Evolutionary conservation across 2,888 invertebrate species (phyloP), one percentile per base, ranked within the genome.

Genomic region (Hypercompe scribonia): DNA sequence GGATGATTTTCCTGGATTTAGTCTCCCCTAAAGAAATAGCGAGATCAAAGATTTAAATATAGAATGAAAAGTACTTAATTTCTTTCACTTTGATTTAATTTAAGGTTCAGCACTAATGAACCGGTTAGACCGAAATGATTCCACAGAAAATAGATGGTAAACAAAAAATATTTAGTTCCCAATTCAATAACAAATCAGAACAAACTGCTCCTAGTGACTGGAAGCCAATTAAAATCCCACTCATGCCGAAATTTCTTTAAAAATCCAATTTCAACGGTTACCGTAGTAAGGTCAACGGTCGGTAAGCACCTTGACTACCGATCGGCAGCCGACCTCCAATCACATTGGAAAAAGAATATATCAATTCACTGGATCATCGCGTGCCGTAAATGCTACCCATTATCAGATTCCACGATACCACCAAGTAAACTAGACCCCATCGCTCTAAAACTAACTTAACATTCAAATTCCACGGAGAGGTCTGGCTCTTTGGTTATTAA

Each of bases 371-470:
- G 78, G 84, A 86, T 86, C 81, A 82, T 88, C 84, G 89, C 89
- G 89, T 89, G 89, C 87, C 88, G 87, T 86, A 85, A 87, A 86
- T 84, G 91, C 91, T 91, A 90, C 91, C 90, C 92, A 91, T 94
- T 93, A 91, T 84, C 83, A 85, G 88, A 94, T 94, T 91, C 92
- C 88, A 87, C 87, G 86, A 88, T 84, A 77, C 18, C 39, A 64
- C 76, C 85, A 73, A 66, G 61, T 61, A 69, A 77, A 28, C 11
- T 72, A 75, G 75, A 79, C 39, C 82, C 72, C 24, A 42, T 11
- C 21, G 10, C 31, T 39, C 13, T 42, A 24, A 42, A n/a, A 24
- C n/a, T n/a, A 63, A 28, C n/a, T 34, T 31, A 42, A 21, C 13
- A 5, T 28, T 15, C 11, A 61, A 31, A 70, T n/a, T 39, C 8